phyloP scores from a whole-genome alignment of 2,797 vertebrate genomes.

The Dallia pectoralis region DNA sequence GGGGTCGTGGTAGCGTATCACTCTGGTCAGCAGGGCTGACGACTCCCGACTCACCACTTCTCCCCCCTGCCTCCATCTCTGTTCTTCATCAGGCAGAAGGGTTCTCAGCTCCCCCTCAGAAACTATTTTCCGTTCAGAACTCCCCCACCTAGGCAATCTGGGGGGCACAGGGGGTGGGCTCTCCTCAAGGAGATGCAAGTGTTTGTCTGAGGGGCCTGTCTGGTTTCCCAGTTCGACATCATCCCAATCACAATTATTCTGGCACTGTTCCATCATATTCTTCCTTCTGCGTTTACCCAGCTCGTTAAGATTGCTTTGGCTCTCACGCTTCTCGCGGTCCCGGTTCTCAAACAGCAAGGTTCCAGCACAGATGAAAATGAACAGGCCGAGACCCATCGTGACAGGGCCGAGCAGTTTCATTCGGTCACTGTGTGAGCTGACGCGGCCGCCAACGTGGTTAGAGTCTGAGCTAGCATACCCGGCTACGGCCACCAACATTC shows the following conservation, averaged over 20 bases:
- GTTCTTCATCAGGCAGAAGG: slow-evolving; percentile 6
- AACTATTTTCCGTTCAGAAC: neutral
- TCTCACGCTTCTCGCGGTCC: slow-evolving; percentile 74
- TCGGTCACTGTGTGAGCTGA: slow-evolving; percentile 77
- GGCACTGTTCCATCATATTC: slow-evolving; percentile 28
- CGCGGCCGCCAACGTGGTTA: slow-evolving; percentile 39
- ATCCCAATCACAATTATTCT: slow-evolving; percentile 48
- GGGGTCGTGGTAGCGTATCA: slow-evolving; percentile 63
- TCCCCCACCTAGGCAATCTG: slow-evolving; percentile 11
- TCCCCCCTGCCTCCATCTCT: slow-evolving; percentile 21
- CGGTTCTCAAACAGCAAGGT: slow-evolving; percentile 95
- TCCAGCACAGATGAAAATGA: slow-evolving; percentile 97
- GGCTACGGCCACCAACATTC: slow-evolving; percentile 85
- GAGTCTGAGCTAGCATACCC: slow-evolving; percentile 76
- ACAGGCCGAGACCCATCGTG: slow-evolving; percentile 94
- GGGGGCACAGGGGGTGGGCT: slow-evolving; percentile 25
- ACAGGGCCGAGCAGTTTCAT: slow-evolving; percentile 90
- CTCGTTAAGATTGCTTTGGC: slow-evolving; percentile 51
- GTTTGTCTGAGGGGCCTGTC: slow-evolving; percentile 42
- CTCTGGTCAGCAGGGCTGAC: slow-evolving; percentile 50
- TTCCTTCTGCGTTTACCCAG: slow-evolving; percentile 51
- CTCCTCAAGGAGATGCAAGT: slow-evolving; percentile 44
- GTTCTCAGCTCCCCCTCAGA: neutral
- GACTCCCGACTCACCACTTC: slow-evolving; percentile 32
- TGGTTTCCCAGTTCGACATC: slow-evolving; percentile 52